Evolutionary conservation across 2,797 vertebrate species (phyloP).

Genomic region (Falco cherrug): DNA sequence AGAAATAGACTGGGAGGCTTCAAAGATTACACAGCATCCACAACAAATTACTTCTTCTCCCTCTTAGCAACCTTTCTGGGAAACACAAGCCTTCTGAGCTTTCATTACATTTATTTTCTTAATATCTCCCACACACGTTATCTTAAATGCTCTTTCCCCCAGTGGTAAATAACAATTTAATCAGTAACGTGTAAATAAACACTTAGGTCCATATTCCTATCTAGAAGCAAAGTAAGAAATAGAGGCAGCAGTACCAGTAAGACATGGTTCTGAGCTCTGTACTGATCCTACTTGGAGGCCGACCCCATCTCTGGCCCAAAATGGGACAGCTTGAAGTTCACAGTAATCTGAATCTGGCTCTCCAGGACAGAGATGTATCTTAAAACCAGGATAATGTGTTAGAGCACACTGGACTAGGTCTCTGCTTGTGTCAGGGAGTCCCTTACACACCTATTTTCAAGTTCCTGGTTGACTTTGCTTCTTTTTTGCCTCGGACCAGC

Average conservation of each 20-base stretch:
- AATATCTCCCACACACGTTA: background rate
- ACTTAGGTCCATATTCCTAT: background rate
- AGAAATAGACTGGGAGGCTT: background rate
- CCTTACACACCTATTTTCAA: background rate
- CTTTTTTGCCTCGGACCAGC: background rate
- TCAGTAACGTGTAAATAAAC: background rate
- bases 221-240: background rate
- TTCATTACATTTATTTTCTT: background rate
- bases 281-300: background rate
- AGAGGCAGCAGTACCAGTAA: background rate
- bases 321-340: background rate
- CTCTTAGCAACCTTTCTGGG: background rate
- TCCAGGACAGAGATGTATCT: background rate
- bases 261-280: background rate
- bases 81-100: background rate
- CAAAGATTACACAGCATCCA: background rate
- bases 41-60: background rate
- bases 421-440: background rate
- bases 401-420: fast-evolving
- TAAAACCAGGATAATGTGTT: background rate
- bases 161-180: background rate
- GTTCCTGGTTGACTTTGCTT: background rate
- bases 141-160: background rate
- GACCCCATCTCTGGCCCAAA: background rate
- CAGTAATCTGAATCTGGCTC: background rate